Conservation (phyloP, 1,140 invertebrate genomes). For the Pseudomyrmex pallidus region DNA sequence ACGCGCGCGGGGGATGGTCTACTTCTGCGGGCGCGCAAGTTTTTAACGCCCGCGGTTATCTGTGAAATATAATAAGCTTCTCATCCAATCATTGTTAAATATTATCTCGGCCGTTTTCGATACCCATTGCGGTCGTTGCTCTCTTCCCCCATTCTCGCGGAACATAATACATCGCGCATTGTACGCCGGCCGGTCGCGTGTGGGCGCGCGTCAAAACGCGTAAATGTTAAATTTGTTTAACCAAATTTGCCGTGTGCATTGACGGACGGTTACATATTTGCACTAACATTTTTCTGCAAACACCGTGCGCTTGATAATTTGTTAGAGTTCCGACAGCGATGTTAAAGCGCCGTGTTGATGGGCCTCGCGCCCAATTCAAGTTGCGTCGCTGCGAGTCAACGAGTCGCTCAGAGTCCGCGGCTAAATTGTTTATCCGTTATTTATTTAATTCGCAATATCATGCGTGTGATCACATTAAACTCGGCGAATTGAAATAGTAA, state of each 20-base stretch:
- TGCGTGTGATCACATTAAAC: conserved; percentile 16
- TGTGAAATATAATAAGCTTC: conserved; percentile 58
- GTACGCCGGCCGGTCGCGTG: neutral
- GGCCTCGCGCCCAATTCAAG: conserved; percentile 11
- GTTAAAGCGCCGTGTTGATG: conserved; percentile 34
- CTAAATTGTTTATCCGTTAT: conserved; percentile 40
- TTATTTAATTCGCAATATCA: conserved; percentile 30
- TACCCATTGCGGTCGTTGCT: conserved; percentile 42
- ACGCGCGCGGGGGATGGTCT: neutral
- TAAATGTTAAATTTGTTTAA: conserved; percentile 60
- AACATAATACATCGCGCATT: conserved; percentile 27
- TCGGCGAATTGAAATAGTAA: neutral
- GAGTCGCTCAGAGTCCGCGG: neutral
- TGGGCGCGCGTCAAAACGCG: conserved; percentile 40
- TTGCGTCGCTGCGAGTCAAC: conserved; percentile 1
- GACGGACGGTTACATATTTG: conserved; percentile 31
- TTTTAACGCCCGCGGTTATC: conserved; percentile 19
- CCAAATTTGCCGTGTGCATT: conserved; percentile 37
- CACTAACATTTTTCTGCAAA: conserved; percentile 47
- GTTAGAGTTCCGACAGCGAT: conserved; percentile 37
- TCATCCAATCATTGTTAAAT: conserved; percentile 42
- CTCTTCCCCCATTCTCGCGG: conserved; percentile 30
- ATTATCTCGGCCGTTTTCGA: conserved; percentile 41
- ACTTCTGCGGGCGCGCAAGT: neutral
- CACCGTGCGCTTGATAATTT: conserved; percentile 43